Evolutionary conservation across 92 coral and sea anemone species (phyloP).

Genomic region (Isaurus tuberculatus): DNA sequence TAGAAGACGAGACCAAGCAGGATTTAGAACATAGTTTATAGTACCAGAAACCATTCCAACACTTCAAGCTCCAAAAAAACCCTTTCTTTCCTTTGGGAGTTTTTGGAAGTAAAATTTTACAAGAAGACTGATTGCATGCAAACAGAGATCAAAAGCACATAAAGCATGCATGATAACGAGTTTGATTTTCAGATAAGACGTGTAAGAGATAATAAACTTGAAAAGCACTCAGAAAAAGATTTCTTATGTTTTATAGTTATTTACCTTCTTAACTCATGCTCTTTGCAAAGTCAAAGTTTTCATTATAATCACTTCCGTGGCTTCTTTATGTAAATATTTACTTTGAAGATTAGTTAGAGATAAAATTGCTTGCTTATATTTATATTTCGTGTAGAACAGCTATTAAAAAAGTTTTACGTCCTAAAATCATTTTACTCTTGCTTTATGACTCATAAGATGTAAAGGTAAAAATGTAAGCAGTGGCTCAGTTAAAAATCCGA

Average conservation of each 20-base stretch:
- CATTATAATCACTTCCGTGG: slow-evolving; percentile 38
- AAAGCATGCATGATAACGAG: slow-evolving; percentile 30
- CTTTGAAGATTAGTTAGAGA: slow-evolving; percentile 25
- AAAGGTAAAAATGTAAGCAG: background rate
- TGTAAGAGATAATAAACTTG: slow-evolving; percentile 50
- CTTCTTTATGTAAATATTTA: slow-evolving; percentile 35
- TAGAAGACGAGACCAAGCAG: background rate
- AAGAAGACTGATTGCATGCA: slow-evolving; percentile 8
- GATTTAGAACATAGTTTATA: background rate
- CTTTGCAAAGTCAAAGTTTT: slow-evolving; percentile 43
- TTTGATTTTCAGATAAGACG: slow-evolving; percentile 38
- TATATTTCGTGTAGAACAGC: too few species aligned
- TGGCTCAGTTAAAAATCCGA: background rate
- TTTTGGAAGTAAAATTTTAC: background rate
- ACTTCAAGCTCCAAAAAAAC: background rate
- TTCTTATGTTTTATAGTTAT: slow-evolving; percentile 27
- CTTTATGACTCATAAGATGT: background rate
- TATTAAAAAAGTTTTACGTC: background rate
- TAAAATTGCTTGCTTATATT: background rate
- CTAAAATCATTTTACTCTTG: background rate
- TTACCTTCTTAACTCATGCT: slow-evolving; percentile 35
- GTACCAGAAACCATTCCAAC: background rate
- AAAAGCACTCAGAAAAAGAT: slow-evolving; percentile 40
- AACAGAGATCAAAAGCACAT: slow-evolving; percentile 10
- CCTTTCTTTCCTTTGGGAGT: background rate